Base-by-base conservation (phyloP, 2,888 invertebrate species). In the Clostera curtula region DNA sequence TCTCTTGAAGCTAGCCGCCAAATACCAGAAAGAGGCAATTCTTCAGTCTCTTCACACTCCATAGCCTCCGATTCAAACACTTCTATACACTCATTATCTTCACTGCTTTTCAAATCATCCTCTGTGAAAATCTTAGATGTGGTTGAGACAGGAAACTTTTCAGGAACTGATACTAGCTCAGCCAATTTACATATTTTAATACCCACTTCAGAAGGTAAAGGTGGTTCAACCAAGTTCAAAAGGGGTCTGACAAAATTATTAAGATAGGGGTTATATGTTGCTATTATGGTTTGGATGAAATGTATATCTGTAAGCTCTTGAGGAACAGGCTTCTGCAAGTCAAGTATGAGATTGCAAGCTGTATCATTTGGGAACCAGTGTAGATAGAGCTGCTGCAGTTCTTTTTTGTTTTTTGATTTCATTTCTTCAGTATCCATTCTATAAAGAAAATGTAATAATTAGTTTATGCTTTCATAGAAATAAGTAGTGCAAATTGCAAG, bases 341-440 rank as follows among this genome's bases (percentile, higher is more conserved):
- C 65, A 6, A 84, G 49, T 27, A 72, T 31, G n/a, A 83, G 52
- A 11, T 34, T 24, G 11, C 51, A 54, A 12, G 45, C 32, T 37
- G 60, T 68, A 26, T 66, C 67, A 51, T 66, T 72, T 5, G 83
- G 85, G 37, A 71, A 74, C 74, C 76, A 80, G 25, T 77, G 70
- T 26, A 58, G 45, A 36, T 70, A 79, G 5, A 75, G 39, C n/a
- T 56, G 43, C 33, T 53, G 66, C 18, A 76, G 42, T 18, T 77
- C 68, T 34, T 64, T 65, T 32, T 43, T 67, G 35, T 54, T 71
- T 28, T 55, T 68, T n/a, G 44, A 36, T 20, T 40, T 38, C 18
- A 48, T 32, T 22, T 58, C 43, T 9, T 40, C 33, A 7, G 43
- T 24, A 18, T 43, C 29, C 17, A 49, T 51, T 34, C 77, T 77